phyloP scores from a whole-genome alignment of 2,797 vertebrate genomes.

The Neostethus bicornis region DNA sequence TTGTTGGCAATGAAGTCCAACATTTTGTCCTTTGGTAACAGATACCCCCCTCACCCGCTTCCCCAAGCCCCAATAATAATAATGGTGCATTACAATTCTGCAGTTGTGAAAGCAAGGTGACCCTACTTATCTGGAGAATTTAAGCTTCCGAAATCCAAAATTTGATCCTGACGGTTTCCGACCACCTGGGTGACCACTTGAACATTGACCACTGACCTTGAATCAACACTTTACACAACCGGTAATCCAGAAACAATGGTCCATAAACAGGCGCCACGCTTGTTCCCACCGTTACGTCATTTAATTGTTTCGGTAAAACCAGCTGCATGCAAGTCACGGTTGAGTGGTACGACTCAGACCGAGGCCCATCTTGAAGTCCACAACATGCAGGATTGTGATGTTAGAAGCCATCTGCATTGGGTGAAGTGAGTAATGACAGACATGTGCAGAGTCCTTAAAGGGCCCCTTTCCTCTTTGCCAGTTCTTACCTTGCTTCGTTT shows the following conservation, averaged over 20 bases:
- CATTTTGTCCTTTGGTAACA: conserved; percentile 23
- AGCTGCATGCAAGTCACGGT: conserved; percentile 22
- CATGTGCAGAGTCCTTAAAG: conserved; percentile 41
- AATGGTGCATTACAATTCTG: conserved; percentile 62
- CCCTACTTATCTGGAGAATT: conserved; percentile 49
- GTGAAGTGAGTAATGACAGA: conserved; percentile 18
- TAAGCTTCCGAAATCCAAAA: conserved; percentile 30
- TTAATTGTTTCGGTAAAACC: conserved; percentile 31
- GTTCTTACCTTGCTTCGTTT: conserved; percentile 87
- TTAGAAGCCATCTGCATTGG: conserved; percentile 7
- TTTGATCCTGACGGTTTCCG: conserved; percentile 17
- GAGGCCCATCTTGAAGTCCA: conserved; percentile 36
- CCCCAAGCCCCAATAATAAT: too few species aligned
- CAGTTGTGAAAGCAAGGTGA: conserved; percentile 71
- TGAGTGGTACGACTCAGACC: conserved; percentile 19
- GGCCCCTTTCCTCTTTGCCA: conserved; percentile 5
- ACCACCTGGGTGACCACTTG: conserved; percentile 43
- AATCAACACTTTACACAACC: conserved; percentile 57
- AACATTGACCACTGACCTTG: conserved; percentile 75
- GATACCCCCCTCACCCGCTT: conserved; percentile 29
- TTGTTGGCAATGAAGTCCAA: conserved; percentile 11
- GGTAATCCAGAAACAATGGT: conserved; percentile 40
- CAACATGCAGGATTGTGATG: conserved; percentile 32
- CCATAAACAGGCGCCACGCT: conserved; percentile 43
- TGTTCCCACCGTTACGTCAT: conserved; percentile 60